Base-by-base conservation (phyloP, 2,113 vertebrate genomes). In the Tursiops truncatus region DNA sequence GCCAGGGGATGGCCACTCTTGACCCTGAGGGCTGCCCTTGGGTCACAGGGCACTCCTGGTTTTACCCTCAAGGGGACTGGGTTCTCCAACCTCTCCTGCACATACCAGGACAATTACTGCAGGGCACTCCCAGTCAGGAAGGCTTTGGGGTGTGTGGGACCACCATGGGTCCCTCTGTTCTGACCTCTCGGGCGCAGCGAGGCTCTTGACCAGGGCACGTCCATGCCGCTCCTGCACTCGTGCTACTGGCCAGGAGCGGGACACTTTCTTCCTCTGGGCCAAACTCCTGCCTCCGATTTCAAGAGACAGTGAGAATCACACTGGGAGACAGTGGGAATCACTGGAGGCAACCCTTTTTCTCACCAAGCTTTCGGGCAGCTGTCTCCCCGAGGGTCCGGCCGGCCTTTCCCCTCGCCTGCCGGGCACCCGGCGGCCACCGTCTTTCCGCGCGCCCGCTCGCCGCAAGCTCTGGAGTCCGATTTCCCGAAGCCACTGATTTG, bases 401-500 rank as follows among this genome's bases (percentile, higher is more conserved):
- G 28, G 90, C 83, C 70, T 87, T 74, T 44, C 58, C 79, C 82
- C 31, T 70, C 0, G 25, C 58, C 15, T 12, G 38, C 67, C 1
- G 0, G 71, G 65, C 96, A 91, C 83, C 94, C 0, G 38, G 41
- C 0, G 65, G 36, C 60, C 23, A 8, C 38, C 0, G n/a, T 73
- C 70, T 47, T 95, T 81, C 80, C 4, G 58, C 77, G 47, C 89
- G 41, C 90, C 62, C 6, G 60, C 74, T 50, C 5, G 65, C 89
- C 56, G n/a, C 53, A 58, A 71, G 94, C 95, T 90, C 89, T 38
- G 87, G 71, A 88, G 93, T 92, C 81, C 4, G 11, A 23, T 83
- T 67, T 73, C 82, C 77, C 5, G 26, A 83, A 96, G 92, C 94
- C 74, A 62, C 94, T 62, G 96, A 95, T 97, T 94, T 94, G 94